Conservation (phyloP, 2,113 vertebrate genomes). For the Cryptomyrus ogoouensis region DNA sequence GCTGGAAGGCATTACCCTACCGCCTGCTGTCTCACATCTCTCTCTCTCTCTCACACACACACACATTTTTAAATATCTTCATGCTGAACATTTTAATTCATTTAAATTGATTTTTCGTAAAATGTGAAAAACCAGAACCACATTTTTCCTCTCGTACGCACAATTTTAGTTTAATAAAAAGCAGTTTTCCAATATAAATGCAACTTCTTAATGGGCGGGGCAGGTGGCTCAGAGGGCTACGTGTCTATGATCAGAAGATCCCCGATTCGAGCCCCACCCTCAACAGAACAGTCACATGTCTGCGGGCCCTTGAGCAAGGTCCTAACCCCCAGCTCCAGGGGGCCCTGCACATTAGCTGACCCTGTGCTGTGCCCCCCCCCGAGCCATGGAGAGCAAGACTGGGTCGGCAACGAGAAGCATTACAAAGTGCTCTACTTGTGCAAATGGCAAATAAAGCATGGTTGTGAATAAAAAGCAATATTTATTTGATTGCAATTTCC, state of each 20-base stretch:
- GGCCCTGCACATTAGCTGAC: no score
- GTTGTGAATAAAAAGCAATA: background rate
- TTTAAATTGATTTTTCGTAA: background rate
- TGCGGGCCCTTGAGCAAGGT: no score
- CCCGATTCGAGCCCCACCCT: no score
- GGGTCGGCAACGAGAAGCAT: no score
- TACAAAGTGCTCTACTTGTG: no score
- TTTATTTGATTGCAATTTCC: background rate
- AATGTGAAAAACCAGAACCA: background rate
- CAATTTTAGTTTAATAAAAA: background rate
- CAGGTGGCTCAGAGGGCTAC: no score
- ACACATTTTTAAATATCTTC: background rate
- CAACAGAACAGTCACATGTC: no score
- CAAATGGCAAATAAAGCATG: no score
- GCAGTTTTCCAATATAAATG: background rate
- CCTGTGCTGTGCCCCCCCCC: no score
- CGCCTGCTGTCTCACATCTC: background rate
- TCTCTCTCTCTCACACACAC: background rate
- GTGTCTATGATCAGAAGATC: no score
- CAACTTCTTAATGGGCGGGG: background rate
- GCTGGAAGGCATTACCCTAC: background rate
- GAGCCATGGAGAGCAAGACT: no score
- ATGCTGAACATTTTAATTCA: background rate
- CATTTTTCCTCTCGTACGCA: background rate
- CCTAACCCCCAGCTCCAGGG: no score